Conservation (phyloP, 1,140 invertebrate genomes). For the Drosophila murphyi region DNA sequence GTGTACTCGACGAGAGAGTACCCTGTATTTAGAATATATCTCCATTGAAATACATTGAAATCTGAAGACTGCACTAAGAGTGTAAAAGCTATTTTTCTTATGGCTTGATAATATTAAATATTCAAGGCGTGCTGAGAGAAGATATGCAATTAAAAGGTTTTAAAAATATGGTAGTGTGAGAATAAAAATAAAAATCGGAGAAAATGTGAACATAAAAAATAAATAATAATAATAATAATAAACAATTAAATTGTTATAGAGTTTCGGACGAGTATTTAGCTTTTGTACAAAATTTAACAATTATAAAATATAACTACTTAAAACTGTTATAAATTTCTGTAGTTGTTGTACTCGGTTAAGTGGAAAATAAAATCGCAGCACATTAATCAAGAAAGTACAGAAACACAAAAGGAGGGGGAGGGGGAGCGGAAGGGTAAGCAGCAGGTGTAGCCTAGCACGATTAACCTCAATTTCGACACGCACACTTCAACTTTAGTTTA, state of each 20-base stretch:
- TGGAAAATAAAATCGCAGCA: conserved; percentile 48
- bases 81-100: no score
- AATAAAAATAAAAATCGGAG: no score
- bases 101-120: no score
- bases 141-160: no score
- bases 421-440: neutral
- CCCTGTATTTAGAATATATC: neutral
- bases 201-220: neutral
- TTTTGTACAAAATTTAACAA: neutral
- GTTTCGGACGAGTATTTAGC: no score
- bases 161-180: no score
- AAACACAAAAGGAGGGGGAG: neutral
- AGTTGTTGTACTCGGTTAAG: conserved; percentile 30
- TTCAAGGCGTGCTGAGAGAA: no score
- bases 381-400: conserved; percentile 47
- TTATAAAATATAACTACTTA: neutral
- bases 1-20: neutral
- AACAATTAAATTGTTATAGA: neutral
- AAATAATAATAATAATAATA: neutral
- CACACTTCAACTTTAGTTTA: conserved; percentile 22
- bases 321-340: conserved; percentile 4
- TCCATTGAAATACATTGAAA: neutral
- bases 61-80: neutral
- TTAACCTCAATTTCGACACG: conserved; percentile 49
- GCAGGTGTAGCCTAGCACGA: conserved; percentile 14